Evolutionary conservation across 2,797 vertebrate genomes (phyloP).

Genomic region (Tachyglossus aculeatus): DNA sequence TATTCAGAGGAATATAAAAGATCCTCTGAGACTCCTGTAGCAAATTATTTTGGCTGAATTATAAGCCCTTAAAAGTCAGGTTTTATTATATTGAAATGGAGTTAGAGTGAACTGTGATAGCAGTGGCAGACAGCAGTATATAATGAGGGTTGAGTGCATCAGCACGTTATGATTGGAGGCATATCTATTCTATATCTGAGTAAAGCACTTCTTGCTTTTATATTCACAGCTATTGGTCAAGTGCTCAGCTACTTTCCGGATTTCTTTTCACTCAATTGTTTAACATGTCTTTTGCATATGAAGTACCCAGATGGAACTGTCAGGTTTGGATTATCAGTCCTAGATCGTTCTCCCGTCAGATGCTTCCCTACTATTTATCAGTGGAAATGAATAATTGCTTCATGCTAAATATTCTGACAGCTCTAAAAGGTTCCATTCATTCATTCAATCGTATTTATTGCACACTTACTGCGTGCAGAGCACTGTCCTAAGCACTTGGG

Average conservation of each 20-base stretch:
- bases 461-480: too few species aligned
- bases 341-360: slow-evolving; percentile 31
- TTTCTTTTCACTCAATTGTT: slow-evolving; percentile 54
- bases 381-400: slow-evolving; percentile 40
- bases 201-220: slow-evolving; percentile 49
- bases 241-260: slow-evolving; percentile 21
- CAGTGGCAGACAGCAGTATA: neutral
- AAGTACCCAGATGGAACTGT: slow-evolving; percentile 33
- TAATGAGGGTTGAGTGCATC: slow-evolving; percentile 46
- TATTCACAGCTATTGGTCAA: slow-evolving; percentile 48
- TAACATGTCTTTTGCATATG: slow-evolving; percentile 19
- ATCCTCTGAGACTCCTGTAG: slow-evolving; percentile 46
- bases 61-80: slow-evolving; percentile 40
- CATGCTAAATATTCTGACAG: slow-evolving; percentile 32
- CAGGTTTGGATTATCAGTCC: slow-evolving; percentile 40
- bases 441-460: too few species aligned
- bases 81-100: slow-evolving; percentile 48
- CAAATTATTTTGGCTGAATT: slow-evolving; percentile 66
- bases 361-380: slow-evolving; percentile 41
- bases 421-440: neutral
- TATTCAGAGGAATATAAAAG: slow-evolving; percentile 49
- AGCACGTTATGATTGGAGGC: slow-evolving; percentile 9
- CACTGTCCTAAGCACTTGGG: too few species aligned
- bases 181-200: slow-evolving; percentile 41
- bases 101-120: slow-evolving; percentile 28